Base-by-base conservation (phyloP, 2,797 vertebrate species). In the Tragopan temminckii region DNA sequence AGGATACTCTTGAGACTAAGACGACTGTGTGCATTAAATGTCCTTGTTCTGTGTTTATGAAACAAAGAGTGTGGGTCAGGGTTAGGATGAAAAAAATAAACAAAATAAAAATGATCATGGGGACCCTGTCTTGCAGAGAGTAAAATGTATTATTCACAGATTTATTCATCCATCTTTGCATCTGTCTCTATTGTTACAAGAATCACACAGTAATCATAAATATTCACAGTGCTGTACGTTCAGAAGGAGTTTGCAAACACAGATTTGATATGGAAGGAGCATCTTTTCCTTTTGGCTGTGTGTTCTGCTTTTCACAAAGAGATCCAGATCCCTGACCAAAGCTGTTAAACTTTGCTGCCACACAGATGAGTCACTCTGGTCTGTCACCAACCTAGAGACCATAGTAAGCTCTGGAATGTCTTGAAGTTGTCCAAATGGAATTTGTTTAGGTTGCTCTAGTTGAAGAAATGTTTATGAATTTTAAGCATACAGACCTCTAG, bases 371-470 rank as follows among this genome's bases (percentile, higher is more conserved):
- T 93, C 74, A 17, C 63, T 40, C 50, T 29, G 19, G 9, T 55
- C 72, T 95, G 85, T 92, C 93, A 94, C 77, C 88, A 92, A 5
- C 25, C 72, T 50, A 59, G 58, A 72, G 75, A 52, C 40, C 53
- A 17, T 81, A 75, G 75, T n/a, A 7, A 7, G 46, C 11, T 64
- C 69, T 89, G 87, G 79, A 89, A 95, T 89, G 72, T 72, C 77
- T 80, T 88, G 59, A 91, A 85, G 69, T 75, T 94, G 46, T 93
- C 72, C 79, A 93, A 96, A 79, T 64, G 63, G 72, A 90, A 80
- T 88, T 87, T 85, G 29, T 89, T 95, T 88, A 89, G 52, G 76
- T 50, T 92, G 43, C 57, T 90, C 68, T 63, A 89, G 59, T 24
- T 79, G 62, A 78, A 82, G 58, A 93, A 82, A 82, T 80, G 11